These are phyloP conservation scores for Diabrotica balteata DNA, from an alignment of 2,888 invertebrate species.

Conservation along the genomic window DNA sequence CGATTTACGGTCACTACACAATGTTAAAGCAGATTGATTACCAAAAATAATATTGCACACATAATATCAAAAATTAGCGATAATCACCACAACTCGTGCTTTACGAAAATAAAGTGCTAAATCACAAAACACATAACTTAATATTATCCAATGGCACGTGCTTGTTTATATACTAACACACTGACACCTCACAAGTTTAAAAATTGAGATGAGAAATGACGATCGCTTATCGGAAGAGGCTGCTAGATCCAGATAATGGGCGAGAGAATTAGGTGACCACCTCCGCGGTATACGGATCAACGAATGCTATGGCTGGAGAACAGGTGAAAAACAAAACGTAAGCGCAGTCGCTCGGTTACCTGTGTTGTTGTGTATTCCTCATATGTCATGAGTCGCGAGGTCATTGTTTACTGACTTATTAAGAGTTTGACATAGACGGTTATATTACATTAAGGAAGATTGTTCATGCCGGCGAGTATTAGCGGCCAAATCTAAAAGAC, in stretches of 20 bases:
- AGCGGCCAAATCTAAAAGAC: slow-evolving; percentile 10
- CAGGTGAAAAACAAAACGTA: slow-evolving; percentile 49
- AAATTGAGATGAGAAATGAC: slow-evolving; percentile 10
- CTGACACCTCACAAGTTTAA: not conserved
- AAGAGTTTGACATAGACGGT: slow-evolving; percentile 19
- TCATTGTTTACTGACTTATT: slow-evolving; percentile 50
- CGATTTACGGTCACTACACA: too few species aligned
- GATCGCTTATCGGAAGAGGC: slow-evolving; percentile 13
- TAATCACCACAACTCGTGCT: slow-evolving; percentile 4
- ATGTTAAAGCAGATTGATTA: not conserved
- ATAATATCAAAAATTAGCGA: slow-evolving; percentile 15
- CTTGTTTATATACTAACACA: slow-evolving; percentile 7
- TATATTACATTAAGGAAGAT: slow-evolving; percentile 11
- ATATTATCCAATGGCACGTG: slow-evolving; percentile 14
- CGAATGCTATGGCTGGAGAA: slow-evolving; percentile 48
- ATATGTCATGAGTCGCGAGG: slow-evolving; percentile 45
- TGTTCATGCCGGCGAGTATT: not conserved
- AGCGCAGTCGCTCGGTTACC: slow-evolving; percentile 49
- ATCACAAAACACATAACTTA: slow-evolving; percentile 6
- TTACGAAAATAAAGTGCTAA: not conserved
- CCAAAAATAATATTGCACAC: not conserved
- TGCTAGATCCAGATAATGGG: slow-evolving; percentile 15
- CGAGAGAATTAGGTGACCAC: slow-evolving; percentile 38
- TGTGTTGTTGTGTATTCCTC: slow-evolving; percentile 46
- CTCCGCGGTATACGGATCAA: slow-evolving; percentile 42